Percentiles rank a stretch among this genome's conserved stretches.
Conservation (phyloP, 2,113 vertebrate genomes). For the Delphinapterus leucas region DNA sequence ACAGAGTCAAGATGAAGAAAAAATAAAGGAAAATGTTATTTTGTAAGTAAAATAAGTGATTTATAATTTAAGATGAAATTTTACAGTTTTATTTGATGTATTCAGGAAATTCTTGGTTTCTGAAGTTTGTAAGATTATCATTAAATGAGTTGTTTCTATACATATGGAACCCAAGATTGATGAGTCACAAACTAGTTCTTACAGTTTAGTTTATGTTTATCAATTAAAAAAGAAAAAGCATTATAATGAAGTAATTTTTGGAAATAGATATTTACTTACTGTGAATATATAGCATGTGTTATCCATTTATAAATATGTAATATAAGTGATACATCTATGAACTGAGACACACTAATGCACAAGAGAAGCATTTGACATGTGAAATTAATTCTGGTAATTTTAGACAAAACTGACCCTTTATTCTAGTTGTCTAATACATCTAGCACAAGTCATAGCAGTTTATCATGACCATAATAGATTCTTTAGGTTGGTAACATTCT, state of each 20-base stretch:
- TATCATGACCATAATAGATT: neutral
- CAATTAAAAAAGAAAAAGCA: neutral
- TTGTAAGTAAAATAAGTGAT: slow-evolving; percentile 44
- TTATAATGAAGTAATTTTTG: neutral
- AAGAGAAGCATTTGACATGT: neutral
- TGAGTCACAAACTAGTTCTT: neutral
- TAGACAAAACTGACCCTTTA: neutral
- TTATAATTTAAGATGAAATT: slow-evolving; percentile 6
- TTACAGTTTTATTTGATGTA: neutral
- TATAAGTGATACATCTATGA: neutral
- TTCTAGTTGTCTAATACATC: neutral
- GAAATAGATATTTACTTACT: neutral
- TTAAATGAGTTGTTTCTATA: neutral
- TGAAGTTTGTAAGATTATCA: neutral
- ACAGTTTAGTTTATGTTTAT: neutral
- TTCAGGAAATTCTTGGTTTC: neutral
- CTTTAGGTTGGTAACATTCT: neutral
- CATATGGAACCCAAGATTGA: neutral
- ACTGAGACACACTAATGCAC: neutral
- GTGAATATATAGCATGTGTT: neutral
- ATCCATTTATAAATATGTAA: neutral
- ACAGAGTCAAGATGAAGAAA: neutral
- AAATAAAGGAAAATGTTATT: neutral
- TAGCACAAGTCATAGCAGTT: neutral
- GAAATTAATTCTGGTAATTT: neutral